Percentiles rank a stretch among this genome's conserved stretches.
Conservation (phyloP, 2,888 invertebrate species). For the Campoplex capitator region DNA sequence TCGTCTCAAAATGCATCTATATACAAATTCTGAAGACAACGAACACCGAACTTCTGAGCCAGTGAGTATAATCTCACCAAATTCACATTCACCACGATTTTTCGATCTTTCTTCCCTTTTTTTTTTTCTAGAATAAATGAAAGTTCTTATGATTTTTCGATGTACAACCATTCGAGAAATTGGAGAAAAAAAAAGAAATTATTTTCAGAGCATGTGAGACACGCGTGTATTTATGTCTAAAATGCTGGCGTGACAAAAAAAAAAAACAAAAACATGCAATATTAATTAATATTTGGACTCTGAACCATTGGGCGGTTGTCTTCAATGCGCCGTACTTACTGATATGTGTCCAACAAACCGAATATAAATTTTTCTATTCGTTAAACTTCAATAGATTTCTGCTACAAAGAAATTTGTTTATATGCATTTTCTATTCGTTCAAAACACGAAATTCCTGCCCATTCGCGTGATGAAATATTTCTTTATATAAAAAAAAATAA, state of each 20-base stretch:
- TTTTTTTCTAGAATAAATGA: neutral
- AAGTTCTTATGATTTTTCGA: neutral
- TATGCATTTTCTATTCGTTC: neutral
- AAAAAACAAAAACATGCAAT: constrained; percentile 76
- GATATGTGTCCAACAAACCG: constrained; percentile 79
- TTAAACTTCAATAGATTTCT: too few species aligned
- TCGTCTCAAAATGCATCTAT: constrained; percentile 98
- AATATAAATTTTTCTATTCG: neutral
- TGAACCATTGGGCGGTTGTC: constrained; percentile 81
- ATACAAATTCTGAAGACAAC: constrained; percentile 96
- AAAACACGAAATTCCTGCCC: neutral
- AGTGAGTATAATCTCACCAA: constrained; percentile 85
- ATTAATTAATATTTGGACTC: constrained; percentile 77
- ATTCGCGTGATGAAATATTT: neutral
- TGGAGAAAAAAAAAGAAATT: neutral
- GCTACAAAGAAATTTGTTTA: neutral
- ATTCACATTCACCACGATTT: neutral
- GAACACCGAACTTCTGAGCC: constrained; percentile 91
- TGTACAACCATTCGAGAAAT: neutral
- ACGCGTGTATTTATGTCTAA: constrained; percentile 69
- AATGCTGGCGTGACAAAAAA: constrained; percentile 71
- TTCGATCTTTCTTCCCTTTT: neutral
- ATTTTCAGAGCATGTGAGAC: constrained; percentile 74
- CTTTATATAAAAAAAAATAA: neutral
- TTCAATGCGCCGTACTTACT: constrained; percentile 78